Evolutionary conservation across 2,113 vertebrate genomes (phyloP), one percentile per base, ranked within the genome.

Genomic region (Rana temporaria): DNA sequence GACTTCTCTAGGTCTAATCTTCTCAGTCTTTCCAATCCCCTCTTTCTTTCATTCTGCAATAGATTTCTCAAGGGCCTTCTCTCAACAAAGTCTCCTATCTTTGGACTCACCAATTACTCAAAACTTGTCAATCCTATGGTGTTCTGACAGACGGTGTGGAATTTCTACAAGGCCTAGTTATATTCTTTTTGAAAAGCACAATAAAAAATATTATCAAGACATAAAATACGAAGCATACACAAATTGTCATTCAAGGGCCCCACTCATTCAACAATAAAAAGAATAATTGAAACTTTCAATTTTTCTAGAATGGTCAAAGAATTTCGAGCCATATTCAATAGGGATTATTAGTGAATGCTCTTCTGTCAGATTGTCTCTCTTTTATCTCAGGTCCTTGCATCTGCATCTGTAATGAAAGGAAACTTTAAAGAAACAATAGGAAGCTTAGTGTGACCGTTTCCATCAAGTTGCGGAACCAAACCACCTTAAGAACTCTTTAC

Each of bases 371-470:
- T 82, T 52, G 63, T 26, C 62, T 66, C 22, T 24, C 53, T 68
- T 82, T 76, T 57, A 82, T 82, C 81, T 30, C 71, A 82, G 72
- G 32, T 60, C 52, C 63, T 82, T 60, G 72, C 63, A 76, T 81
- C 70, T 82, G 70, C 70, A 82, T 82, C 53, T 19, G 19, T 76
- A 76, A 68, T 76, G 72, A 82, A 82, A 82, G 22, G 55, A 48
- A 67, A 18, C 65, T 59, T 22, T 64, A 60, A 59, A 5, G 42
- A 52, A 76, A 82, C 71, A 76, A 82, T 67, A 60, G 72, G 71
- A 82, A 76, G 81, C 81, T 75, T 76, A 82, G 62, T 55, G 20
- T 76, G 52, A 57, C 71, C 52, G 71, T 72, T 76, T 82, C 81
- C 63, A 82, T 75, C 63, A 74, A 76, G 72, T 68, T 14, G 9